Percentiles rank a stretch among this genome's conserved stretches.
Conservation (phyloP, 2,113 vertebrate species). For the Oplegnathus fasciatus region DNA sequence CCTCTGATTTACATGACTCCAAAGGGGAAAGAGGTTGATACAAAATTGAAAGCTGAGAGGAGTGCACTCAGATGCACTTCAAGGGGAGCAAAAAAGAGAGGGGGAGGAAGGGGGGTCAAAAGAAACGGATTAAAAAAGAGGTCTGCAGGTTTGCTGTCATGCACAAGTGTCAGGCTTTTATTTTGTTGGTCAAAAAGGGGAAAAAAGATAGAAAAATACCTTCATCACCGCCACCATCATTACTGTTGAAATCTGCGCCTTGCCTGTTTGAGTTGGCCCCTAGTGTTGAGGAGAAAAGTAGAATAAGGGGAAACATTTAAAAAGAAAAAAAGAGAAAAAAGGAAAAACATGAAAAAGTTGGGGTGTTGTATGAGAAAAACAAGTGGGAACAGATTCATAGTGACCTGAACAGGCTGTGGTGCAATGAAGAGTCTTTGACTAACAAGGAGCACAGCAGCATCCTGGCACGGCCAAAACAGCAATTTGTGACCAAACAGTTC, state of each 20-base stretch:
- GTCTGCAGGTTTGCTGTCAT: slow-evolving; percentile 85
- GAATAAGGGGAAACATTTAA: slow-evolving; percentile 84
- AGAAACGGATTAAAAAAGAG: slow-evolving; percentile 68
- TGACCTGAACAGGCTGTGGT: slow-evolving; percentile 2
- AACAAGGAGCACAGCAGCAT: not conserved
- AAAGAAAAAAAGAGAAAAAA: slow-evolving; percentile 2
- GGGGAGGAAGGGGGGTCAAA: slow-evolving; percentile 41
- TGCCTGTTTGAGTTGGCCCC: slow-evolving; percentile 92
- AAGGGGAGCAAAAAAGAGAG: slow-evolving; percentile 26
- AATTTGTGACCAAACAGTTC: slow-evolving; percentile 7
- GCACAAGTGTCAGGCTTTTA: slow-evolving; percentile 86
- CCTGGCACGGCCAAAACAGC: slow-evolving; percentile 9
- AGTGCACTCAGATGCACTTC: slow-evolving; percentile 70
- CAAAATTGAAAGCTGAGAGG: slow-evolving; percentile 70
- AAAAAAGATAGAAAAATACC: slow-evolving; percentile 90
- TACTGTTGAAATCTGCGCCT: slow-evolving; percentile 92
- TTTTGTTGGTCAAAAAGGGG: slow-evolving; percentile 45
- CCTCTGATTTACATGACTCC: slow-evolving; percentile 43
- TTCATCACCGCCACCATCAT: slow-evolving; percentile 91
- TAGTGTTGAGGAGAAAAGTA: slow-evolving; percentile 89
- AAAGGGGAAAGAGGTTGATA: slow-evolving; percentile 81
- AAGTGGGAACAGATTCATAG: not conserved
- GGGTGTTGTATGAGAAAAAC: not conserved
- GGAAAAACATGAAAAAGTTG: slow-evolving; percentile 55
- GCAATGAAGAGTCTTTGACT: not conserved